A percentile compares a stretch with the other conserved stretches of the same genome.
These are phyloP conservation scores for Albula goreensis DNA, from an alignment of 2,113 vertebrate genomes.

Conservation along the genomic window DNA sequence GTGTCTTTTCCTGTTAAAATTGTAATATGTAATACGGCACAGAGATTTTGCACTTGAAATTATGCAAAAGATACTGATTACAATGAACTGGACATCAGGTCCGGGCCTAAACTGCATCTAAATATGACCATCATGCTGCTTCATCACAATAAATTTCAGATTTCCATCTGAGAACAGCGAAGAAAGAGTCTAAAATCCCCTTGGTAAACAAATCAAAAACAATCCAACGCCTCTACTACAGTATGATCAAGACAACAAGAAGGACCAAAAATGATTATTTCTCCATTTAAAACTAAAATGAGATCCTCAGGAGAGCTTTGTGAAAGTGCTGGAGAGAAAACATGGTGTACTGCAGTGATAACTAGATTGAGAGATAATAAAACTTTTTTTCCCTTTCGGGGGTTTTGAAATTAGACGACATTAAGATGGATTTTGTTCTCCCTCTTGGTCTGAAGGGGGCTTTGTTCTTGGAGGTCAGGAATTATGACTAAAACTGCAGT, in stretches of 20 bases:
- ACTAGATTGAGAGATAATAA: conserved; percentile 13
- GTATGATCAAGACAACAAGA: neutral
- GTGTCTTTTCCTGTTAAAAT: too few species aligned
- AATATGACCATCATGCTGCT: neutral
- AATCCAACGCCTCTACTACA: neutral
- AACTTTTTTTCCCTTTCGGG: neutral
- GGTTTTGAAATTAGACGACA: neutral
- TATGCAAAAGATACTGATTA: neutral
- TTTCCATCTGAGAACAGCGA: neutral
- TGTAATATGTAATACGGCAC: neutral
- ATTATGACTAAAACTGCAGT: neutral
- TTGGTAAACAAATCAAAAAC: neutral
- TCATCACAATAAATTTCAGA: neutral
- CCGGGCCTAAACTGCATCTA: neutral
- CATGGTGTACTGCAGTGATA: neutral
- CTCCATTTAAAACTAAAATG: neutral
- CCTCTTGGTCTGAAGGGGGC: neutral
- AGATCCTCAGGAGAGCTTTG: conserved; percentile 6
- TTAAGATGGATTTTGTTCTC: neutral
- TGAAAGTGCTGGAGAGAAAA: conserved; percentile 4
- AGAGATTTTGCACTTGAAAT: neutral
- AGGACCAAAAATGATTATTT: conserved; percentile 5
- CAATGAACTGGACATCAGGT: neutral
- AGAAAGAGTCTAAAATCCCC: neutral
- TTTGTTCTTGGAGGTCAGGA: neutral